Conservation (phyloP, 2,888 invertebrate genomes). For the Xiphydria camelus region DNA sequence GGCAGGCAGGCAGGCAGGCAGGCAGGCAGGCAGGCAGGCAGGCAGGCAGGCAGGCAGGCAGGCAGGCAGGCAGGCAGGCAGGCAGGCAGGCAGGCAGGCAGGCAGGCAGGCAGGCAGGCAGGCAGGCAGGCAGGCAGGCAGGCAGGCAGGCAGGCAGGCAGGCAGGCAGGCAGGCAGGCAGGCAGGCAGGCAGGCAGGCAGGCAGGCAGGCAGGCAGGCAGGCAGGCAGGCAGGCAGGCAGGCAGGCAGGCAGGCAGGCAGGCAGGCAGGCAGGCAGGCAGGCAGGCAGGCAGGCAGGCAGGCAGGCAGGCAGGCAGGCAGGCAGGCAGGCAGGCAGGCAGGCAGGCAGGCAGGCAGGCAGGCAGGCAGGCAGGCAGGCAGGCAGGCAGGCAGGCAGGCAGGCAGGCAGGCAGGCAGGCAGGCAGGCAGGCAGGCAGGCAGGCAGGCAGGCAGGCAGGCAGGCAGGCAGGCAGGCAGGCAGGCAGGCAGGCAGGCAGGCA, state of each 20-base stretch:
- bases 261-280: conserved; percentile 2
- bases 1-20: conserved; percentile 6
- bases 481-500: conserved; percentile 7
- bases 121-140: conserved; percentile 1
- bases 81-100: conserved; percentile 7
- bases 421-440: conserved; percentile 7
- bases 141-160: conserved; percentile 7
- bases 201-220: conserved; percentile 7
- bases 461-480: conserved; percentile 7
- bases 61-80: conserved; percentile 7
- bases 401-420: conserved; percentile 2
- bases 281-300: conserved; percentile 7
- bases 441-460: conserved; percentile 7
- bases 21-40: conserved; percentile 7
- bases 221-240: conserved; percentile 7
- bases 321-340: conserved; percentile 7
- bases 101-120: conserved; percentile 7
- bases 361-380: conserved; percentile 7
- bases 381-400: conserved; percentile 6
- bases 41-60: conserved; percentile 7
- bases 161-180: conserved; percentile 7
- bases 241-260: conserved; percentile 6
- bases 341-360: conserved; percentile 7
- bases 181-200: conserved; percentile 7
- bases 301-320: conserved; percentile 7